Evolutionary conservation across 2,797 vertebrate species (phyloP).

Genomic region (Danio aesculapii): DNA sequence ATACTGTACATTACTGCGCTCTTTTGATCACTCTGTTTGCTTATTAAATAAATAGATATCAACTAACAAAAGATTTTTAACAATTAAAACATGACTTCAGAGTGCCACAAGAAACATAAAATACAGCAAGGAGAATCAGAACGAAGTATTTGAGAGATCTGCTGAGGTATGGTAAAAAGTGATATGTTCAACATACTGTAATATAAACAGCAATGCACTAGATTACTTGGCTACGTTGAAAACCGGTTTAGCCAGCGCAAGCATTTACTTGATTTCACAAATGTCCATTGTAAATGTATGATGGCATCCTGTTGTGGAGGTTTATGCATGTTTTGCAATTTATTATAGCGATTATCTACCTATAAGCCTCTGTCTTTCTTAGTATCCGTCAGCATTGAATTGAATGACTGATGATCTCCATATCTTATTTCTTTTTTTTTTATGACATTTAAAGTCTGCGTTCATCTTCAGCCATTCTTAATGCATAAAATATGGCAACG

Average conservation of each 20-base stretch:
- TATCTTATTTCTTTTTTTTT: not conserved
- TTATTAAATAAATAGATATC: no score
- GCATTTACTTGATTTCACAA: not conserved
- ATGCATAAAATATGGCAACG: not conserved
- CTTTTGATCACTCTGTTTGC: no score
- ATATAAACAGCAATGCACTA: not conserved
- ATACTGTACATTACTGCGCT: no score
- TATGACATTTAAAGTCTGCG: slow-evolving; percentile 7
- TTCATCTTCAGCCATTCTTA: slow-evolving; percentile 1
- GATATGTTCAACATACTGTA: not conserved
- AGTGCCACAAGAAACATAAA: no score
- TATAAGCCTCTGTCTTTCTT: not conserved
- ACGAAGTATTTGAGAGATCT: not conserved
- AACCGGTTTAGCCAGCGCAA: slow-evolving; percentile 51
- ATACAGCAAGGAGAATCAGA: not conserved
- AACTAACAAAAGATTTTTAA: no score
- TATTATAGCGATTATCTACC: slow-evolving; percentile 17
- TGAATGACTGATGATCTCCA: slow-evolving; percentile 11
- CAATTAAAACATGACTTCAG: no score
- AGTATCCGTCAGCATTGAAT: not conserved
- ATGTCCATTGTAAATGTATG: slow-evolving; percentile 43
- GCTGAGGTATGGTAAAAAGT: not conserved
- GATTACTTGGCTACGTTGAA: slow-evolving; percentile 41
- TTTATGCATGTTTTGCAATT: slow-evolving; percentile 20
- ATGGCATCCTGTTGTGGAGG: not conserved